phyloP scores from a whole-genome alignment of 2,797 vertebrate species.

The Kryptopterus vitreolus region DNA sequence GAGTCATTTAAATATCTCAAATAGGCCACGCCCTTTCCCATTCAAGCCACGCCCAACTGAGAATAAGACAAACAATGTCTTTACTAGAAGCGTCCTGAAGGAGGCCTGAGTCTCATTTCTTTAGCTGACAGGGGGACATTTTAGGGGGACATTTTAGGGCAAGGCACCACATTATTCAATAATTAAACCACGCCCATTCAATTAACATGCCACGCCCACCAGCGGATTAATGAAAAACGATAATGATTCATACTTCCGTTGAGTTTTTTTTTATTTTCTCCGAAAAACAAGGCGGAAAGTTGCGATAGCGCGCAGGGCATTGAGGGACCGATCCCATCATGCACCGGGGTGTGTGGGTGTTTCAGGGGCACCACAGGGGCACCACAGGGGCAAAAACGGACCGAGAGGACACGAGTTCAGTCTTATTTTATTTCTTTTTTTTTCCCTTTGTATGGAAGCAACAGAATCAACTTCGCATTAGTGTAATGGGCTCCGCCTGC shows the following conservation, averaged over 20 bases:
- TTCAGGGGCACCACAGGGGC: not conserved
- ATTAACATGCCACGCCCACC: not conserved
- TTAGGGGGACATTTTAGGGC: not conserved
- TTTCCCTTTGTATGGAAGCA: constrained; percentile 17
- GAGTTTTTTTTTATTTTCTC: constrained; percentile 23
- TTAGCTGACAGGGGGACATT: not conserved
- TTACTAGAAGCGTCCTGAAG: not conserved
- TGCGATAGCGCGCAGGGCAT: not conserved
- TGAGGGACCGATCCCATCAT: constrained; percentile 31
- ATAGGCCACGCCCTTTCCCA: not conserved
- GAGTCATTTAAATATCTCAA: not conserved
- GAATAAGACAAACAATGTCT: too few relatives aligned
- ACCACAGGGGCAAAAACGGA: constrained; percentile 13
- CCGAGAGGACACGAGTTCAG: constrained; percentile 25
- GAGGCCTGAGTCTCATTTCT: not conserved
- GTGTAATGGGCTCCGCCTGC: constrained; percentile 25
- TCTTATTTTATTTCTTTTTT: not conserved
- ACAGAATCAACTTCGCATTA: constrained; percentile 13
- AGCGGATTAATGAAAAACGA: too few relatives aligned
- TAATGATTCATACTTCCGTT: constrained; percentile 1
- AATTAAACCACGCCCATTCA: not conserved
- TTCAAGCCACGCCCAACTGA: not conserved
- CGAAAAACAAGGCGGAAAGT: constrained; percentile 1
- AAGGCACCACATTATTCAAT: not conserved
- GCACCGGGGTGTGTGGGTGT: constrained; percentile 28